These are phyloP conservation scores for Odontophorus gujanensis DNA, from an alignment of 2,113 vertebrate species.

Conservation along the genomic window DNA sequence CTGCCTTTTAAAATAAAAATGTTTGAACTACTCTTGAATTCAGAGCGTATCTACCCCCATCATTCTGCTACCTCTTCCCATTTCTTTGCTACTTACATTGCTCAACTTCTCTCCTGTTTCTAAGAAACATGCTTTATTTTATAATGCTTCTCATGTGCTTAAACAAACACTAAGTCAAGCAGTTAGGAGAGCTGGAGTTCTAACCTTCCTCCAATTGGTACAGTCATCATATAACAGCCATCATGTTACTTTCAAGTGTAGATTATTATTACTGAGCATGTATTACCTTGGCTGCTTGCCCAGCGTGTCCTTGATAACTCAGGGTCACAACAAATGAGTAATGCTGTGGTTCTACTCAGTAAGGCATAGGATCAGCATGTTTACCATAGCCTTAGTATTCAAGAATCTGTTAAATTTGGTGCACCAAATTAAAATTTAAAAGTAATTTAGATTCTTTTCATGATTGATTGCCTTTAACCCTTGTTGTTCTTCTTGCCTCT, in stretches of 20 bases:
- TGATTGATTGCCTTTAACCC: conserved; percentile 63
- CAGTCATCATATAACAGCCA: conserved; percentile 50
- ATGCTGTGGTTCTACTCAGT: conserved; percentile 68
- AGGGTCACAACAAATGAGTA: conserved; percentile 71
- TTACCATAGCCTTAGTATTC: conserved; percentile 68
- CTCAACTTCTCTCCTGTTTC: background rate
- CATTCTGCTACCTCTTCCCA: conserved; percentile 8
- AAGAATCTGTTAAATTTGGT: conserved; percentile 61
- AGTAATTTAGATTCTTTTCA: conserved; percentile 55
- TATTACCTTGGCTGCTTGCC: conserved; percentile 77
- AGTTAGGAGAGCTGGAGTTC: conserved; percentile 33
- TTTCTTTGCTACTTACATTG: conserved; percentile 36
- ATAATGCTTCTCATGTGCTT: conserved; percentile 56
- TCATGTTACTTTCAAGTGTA: conserved; percentile 69
- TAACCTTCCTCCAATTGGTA: conserved; percentile 36
- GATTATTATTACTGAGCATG: conserved; percentile 72
- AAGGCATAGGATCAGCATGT: conserved; percentile 64
- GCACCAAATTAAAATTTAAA: conserved; percentile 67
- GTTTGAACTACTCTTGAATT: conserved; percentile 22
- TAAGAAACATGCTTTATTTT: conserved; percentile 56
- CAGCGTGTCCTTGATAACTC: conserved; percentile 75
- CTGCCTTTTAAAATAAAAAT: background rate
- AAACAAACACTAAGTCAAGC: conserved; percentile 71
- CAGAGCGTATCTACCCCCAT: background rate
- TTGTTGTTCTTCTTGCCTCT: conserved; percentile 23